Conservation (phyloP, 2,113 vertebrate species). For the Sciurus niger region DNA sequence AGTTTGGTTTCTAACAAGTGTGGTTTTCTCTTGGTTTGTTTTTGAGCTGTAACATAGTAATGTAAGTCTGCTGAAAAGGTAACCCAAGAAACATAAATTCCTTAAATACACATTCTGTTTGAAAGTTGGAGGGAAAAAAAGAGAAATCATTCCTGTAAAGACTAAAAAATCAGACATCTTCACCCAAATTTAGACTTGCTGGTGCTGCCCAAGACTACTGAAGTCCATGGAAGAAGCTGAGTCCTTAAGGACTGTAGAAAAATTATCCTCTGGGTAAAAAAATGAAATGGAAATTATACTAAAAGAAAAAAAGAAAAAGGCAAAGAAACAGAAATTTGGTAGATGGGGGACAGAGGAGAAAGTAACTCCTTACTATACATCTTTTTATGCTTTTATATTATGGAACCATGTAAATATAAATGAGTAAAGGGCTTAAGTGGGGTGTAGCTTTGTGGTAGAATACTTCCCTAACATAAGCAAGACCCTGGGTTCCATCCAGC, state of each 20-base stretch:
- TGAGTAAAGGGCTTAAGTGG: not conserved
- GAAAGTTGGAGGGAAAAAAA: not conserved
- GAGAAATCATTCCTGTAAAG: not conserved
- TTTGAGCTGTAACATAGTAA: fast-evolving
- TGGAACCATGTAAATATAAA: not conserved
- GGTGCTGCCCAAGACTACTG: not conserved
- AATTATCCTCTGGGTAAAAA: not conserved
- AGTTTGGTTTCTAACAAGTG: conserved; percentile 54
- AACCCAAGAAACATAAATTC: not conserved
- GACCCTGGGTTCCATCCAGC: not conserved
- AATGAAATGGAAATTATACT: not conserved
- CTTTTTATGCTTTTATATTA: not conserved
- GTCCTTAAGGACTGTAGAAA: not conserved
- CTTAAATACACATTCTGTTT: not conserved
- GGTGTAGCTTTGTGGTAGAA: not conserved
- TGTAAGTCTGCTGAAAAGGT: not conserved
- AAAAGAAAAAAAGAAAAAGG: not conserved
- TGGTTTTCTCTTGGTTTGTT: not conserved
- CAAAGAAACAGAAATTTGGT: not conserved
- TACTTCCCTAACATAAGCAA: not conserved
- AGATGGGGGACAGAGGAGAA: not conserved
- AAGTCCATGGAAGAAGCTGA: not conserved
- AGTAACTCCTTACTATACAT: not conserved
- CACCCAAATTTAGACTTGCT: not conserved
- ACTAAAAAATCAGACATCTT: not conserved